Evolutionary conservation across 1,140 invertebrate species (phyloP).

Genomic region (Aphelinus certus): DNA sequence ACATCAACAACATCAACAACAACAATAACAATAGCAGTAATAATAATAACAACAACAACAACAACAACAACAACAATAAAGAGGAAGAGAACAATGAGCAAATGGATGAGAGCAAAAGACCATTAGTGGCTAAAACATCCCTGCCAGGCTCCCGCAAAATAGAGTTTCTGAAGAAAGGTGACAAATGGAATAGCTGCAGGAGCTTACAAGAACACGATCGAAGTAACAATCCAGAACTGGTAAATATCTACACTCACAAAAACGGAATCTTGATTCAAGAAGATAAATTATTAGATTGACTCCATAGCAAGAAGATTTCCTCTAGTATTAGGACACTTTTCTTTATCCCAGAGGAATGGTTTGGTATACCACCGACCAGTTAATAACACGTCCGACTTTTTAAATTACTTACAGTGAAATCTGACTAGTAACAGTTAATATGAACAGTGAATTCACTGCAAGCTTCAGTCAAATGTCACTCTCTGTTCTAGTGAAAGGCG

Average conservation of each 20-base stretch:
- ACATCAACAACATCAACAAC: slow-evolving; percentile 31
- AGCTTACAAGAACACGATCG: slow-evolving; percentile 55
- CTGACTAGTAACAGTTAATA: too few species aligned
- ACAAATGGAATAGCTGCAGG: slow-evolving; percentile 57
- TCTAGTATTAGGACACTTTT: too few species aligned
- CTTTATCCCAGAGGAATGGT: too few species aligned
- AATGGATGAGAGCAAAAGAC: slow-evolving; percentile 4
- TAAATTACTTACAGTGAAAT: too few species aligned
- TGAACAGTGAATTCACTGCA: too few species aligned
- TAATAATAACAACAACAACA: neutral
- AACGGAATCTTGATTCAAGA: too few species aligned
- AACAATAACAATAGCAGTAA: slow-evolving; percentile 26
- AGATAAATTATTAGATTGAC: neutral
- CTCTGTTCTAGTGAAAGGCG: too few species aligned
- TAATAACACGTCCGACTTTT: too few species aligned
- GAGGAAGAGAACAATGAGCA: neutral
- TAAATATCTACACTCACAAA: slow-evolving; percentile 4
- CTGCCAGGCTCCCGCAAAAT: slow-evolving; percentile 9
- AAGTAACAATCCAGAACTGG: slow-evolving; percentile 11
- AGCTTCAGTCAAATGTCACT: too few species aligned
- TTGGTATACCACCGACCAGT: too few species aligned
- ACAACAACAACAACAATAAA: slow-evolving; percentile 34
- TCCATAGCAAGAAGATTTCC: neutral
- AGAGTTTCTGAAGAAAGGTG: slow-evolving; percentile 9
- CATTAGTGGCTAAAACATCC: neutral